phyloP scores from a whole-genome alignment of 2,797 vertebrate genomes.

The Rhabdophis nuchalis region DNA sequence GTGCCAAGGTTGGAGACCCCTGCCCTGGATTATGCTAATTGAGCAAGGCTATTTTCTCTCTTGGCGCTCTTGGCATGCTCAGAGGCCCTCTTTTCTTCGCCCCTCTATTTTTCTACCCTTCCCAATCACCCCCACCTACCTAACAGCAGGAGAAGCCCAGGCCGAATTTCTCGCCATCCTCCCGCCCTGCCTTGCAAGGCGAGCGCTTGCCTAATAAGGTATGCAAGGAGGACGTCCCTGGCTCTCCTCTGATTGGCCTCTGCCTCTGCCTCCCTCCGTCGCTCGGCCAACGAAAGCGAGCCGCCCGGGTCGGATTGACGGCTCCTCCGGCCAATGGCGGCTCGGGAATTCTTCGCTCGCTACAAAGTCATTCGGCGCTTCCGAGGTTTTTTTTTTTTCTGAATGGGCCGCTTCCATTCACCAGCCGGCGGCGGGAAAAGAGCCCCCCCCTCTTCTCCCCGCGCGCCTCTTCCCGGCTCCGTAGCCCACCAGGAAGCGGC shows the following conservation, averaged over 20 bases:
- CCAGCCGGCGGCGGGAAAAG: no score
- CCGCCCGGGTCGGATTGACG: not conserved
- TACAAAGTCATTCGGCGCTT: not conserved
- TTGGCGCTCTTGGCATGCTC: no score
- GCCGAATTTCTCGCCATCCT: no score
- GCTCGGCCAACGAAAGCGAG: not conserved
- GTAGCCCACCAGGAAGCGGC: not conserved
- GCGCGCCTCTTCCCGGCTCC: not conserved
- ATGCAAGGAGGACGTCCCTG: not conserved
- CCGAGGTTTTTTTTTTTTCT: not conserved
- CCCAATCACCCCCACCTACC: no score
- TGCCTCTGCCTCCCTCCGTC: not conserved
- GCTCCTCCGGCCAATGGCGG: not conserved
- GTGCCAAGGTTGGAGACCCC: no score
- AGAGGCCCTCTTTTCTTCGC: no score
- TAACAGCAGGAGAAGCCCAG: no score
- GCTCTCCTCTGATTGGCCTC: not conserved
- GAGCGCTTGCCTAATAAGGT: not conserved
- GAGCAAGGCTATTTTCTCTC: no score
- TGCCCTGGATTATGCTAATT: no score
- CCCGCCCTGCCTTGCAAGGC: no score
- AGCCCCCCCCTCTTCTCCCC: no score
- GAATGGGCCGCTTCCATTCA: not conserved
- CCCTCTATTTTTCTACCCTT: no score
- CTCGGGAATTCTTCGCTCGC: not conserved